Percentiles rank a stretch among this genome's conserved stretches.
These are phyloP conservation scores for Chloropsis hardwickii DNA, from an alignment of 2,113 vertebrate genomes.

Conservation along the genomic window DNA sequence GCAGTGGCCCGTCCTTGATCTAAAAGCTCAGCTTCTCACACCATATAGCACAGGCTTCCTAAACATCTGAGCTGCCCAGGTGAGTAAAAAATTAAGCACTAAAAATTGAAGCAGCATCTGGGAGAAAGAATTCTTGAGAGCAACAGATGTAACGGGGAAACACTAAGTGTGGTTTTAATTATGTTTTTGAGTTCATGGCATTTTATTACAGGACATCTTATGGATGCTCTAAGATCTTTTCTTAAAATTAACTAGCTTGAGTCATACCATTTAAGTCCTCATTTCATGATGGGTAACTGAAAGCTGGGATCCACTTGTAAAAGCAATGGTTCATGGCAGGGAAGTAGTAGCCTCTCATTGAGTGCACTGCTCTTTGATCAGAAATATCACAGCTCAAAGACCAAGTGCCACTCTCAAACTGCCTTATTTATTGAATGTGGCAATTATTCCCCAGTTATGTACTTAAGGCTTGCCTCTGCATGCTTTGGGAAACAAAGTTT, in stretches of 20 bases:
- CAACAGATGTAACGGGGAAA: not conserved
- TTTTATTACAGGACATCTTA: not conserved
- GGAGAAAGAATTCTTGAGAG: not conserved
- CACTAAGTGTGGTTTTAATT: not conserved
- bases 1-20: not conserved
- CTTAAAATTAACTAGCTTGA: not conserved
- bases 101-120: not conserved
- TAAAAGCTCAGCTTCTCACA: not conserved
- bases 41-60: fast-evolving
- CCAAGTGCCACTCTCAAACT: not conserved
- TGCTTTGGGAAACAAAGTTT: not conserved
- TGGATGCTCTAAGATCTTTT: not conserved
- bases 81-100: not conserved
- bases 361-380: not conserved
- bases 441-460: not conserved
- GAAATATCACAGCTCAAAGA: not conserved
- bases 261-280: not conserved
- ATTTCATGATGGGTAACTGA: not conserved
- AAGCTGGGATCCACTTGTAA: not conserved
- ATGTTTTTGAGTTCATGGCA: not conserved
- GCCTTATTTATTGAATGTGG: not conserved
- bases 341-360: not conserved
- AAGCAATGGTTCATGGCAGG: not conserved
- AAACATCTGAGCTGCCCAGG: not conserved
- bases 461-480: not conserved